Evolutionary conservation across 2,113 vertebrate species (phyloP), one percentile per base, ranked within the genome.

Genomic region (Sitta europaea): DNA sequence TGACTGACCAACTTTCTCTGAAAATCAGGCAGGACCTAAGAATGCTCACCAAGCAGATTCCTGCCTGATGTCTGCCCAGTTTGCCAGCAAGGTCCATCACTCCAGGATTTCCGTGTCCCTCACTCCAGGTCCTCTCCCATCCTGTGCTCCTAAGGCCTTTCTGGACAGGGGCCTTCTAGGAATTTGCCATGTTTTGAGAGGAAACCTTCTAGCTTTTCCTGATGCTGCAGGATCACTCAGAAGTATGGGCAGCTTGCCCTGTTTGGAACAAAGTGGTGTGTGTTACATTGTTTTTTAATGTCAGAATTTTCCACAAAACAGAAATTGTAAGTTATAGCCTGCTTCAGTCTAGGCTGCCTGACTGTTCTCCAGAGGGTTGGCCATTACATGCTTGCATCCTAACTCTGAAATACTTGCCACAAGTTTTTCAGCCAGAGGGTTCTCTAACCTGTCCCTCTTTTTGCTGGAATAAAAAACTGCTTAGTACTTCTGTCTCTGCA

Each of bases 221-320:
- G 66, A 31, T 82, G 61, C 57, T 78, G 38, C 62, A 68, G 75
- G 50, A 53, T 83, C 88, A 78, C 63, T 91, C 63, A 76, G 79
- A 86, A 73, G 8, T 48, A 31, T 0, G 2, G 36, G 75, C 58
- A 92, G 40, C 36, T 86, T 48, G 54, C 66, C 72, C 45, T 63
- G 17, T 83, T 88, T 90, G 77, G 77, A 84, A 74, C 31, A 88
- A 94, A 63, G 12, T 47, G 18, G 19, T 81, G 11, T 81, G 51
- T 57, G 80, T 87, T 81, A 53, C 28, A 14, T 91, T 83, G 50
- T 9, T 86, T 86, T 92, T 83, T 73, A 82, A 73, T 83, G 66
- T 47, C 47, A 24, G 79, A 61, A 86, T 94, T 90, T 88, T 83
- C 54, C 75, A 76, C 42, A 80, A 70, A 94, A 54, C 31, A 78